Evolutionary conservation across 92 coral and sea anemone species (phyloP).

Genomic region (Isaurus tuberculatus): DNA sequence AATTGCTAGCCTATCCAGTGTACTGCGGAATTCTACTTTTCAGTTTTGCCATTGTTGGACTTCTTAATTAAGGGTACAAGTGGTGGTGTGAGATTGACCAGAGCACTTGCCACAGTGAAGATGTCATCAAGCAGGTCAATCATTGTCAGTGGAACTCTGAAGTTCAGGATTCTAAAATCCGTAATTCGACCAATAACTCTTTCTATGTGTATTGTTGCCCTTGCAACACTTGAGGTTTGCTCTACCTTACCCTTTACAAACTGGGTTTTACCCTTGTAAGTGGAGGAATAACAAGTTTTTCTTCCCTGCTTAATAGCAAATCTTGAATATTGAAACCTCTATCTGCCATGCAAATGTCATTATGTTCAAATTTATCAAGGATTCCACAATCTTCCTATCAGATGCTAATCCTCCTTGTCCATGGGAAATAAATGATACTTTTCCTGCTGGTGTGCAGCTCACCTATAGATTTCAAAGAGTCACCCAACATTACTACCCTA

Average conservation of each 20-base stretch:
- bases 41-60: too few species aligned
- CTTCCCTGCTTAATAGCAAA: conserved; percentile 29
- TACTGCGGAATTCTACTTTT: too few species aligned
- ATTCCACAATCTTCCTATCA: conserved; percentile 12
- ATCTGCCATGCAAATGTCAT: conserved; percentile 34
- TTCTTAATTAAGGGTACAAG: neutral
- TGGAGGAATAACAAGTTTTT: conserved; percentile 36
- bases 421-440: conserved; percentile 15
- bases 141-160: neutral
- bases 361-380: neutral
- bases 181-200: conserved; percentile 38
- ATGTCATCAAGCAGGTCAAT: neutral
- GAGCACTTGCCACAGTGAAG: neutral
- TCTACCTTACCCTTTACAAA: neutral
- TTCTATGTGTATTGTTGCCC: conserved; percentile 36
- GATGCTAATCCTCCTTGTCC: conserved; percentile 6
- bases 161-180: neutral
- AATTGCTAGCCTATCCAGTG: too few species aligned
- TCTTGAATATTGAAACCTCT: conserved; percentile 36
- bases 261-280: conserved; percentile 20
- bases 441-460: conserved; percentile 20
- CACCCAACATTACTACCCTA: conserved; percentile 6
- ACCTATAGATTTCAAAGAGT: conserved; percentile 4
- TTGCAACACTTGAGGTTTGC: neutral
- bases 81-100: neutral